A percentile compares a stretch with the other conserved stretches of the same genome.
Conservation (phyloP, 2,797 vertebrate species). For the Petrocephalus sullivani region DNA sequence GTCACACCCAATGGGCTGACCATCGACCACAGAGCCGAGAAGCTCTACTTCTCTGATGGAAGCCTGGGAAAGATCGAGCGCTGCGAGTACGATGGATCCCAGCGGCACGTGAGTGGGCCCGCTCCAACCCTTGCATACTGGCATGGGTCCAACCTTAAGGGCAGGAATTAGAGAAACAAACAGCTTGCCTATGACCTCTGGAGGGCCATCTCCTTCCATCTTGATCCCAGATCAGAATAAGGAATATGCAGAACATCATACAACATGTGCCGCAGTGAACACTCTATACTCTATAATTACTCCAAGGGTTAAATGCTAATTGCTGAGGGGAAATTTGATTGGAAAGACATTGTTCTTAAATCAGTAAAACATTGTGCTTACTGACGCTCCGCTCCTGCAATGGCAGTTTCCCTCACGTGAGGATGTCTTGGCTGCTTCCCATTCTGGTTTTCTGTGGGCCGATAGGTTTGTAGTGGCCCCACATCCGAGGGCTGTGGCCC, state of each 20-base stretch:
- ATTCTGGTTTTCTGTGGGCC: conserved; percentile 27
- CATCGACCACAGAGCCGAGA: conserved; percentile 90
- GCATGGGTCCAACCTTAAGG: background rate
- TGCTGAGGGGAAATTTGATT: background rate
- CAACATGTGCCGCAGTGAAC: background rate
- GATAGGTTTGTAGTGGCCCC: conserved; percentile 18
- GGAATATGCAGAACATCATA: background rate
- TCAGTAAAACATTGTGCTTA: background rate
- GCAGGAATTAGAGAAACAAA: background rate
- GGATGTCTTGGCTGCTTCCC: background rate
- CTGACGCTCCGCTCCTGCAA: background rate
- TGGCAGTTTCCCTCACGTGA: background rate
- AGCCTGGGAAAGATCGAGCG: conserved; percentile 93
- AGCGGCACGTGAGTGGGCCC: conserved; percentile 82
- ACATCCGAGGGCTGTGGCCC: conserved; percentile 30
- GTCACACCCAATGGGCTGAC: conserved; percentile 94
- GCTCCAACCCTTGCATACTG: background rate
- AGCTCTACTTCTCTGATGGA: conserved; percentile 95
- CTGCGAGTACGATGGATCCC: conserved; percentile 92
- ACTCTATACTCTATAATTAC: background rate
- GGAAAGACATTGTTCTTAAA: background rate
- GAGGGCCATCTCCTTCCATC: background rate
- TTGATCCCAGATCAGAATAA: background rate
- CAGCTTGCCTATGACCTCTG: background rate
- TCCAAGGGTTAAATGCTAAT: background rate